A percentile compares a stretch with the other conserved stretches of the same genome.
phyloP scores from a whole-genome alignment of 2,113 vertebrate species.

The Hemiprocne comata region DNA sequence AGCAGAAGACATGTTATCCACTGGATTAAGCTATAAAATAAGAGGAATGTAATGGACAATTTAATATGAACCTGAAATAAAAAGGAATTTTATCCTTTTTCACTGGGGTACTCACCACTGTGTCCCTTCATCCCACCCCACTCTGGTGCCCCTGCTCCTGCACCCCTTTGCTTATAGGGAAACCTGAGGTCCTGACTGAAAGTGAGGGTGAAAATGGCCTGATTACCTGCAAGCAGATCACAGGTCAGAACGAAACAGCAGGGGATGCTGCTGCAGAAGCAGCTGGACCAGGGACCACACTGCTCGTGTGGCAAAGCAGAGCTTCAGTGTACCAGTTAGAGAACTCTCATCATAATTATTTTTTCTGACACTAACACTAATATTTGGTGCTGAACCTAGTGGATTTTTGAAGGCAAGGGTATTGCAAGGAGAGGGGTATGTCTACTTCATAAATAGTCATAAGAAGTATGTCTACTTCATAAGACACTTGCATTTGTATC shows the following conservation, averaged over 20 bases:
- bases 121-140: background rate
- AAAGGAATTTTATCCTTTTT: background rate
- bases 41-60: background rate
- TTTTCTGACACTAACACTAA: background rate
- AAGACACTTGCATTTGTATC: background rate
- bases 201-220: background rate
- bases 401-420: background rate
- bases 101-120: accelerated
- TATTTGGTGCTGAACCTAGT: background rate
- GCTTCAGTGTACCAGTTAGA: background rate
- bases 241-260: background rate
- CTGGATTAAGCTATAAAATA: background rate
- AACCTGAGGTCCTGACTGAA: background rate
- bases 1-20: background rate
- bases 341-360: background rate
- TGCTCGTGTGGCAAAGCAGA: background rate
- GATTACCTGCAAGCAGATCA: background rate
- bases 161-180: background rate
- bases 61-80: background rate
- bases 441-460: accelerated
- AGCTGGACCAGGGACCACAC: background rate
- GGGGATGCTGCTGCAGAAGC: background rate
- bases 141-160: background rate
- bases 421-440: background rate
- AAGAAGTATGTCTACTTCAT: background rate